These are phyloP conservation scores for Etheostoma perlongum DNA, from an alignment of 2,797 vertebrate genomes.

Conservation along the genomic window DNA sequence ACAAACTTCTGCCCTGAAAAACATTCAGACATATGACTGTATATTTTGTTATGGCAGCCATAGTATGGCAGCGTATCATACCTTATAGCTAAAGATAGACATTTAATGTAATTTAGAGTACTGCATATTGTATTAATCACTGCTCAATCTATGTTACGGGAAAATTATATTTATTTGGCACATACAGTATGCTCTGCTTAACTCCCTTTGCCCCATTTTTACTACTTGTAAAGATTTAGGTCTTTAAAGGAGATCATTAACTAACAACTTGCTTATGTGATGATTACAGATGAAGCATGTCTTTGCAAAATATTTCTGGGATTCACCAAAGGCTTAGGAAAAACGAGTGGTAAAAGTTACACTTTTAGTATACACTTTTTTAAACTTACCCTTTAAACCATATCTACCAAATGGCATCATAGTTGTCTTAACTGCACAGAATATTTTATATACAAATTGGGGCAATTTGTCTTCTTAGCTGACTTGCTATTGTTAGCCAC, in stretches of 20 bases:
- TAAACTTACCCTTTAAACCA: neutral
- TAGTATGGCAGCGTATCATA: neutral
- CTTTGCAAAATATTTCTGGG: constrained; percentile 3
- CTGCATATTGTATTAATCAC: constrained; percentile 2
- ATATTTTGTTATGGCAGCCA: constrained; percentile 24
- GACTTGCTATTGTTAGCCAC: neutral
- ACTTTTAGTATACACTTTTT: neutral
- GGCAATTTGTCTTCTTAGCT: neutral
- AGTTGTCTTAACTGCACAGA: neutral
- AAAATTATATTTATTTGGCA: neutral
- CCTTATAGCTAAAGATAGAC: constrained; percentile 7
- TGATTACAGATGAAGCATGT: constrained; percentile 1
- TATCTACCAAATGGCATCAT: neutral
- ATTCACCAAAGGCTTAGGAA: neutral
- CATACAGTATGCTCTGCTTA: neutral
- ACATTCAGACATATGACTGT: constrained; percentile 18
- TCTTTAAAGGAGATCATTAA: constrained; percentile 8
- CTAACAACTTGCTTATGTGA: constrained; percentile 1
- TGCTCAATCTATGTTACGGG: constrained; percentile 14
- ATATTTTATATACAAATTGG: neutral
- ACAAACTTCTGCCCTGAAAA: constrained; percentile 30
- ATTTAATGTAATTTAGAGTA: constrained; percentile 13
- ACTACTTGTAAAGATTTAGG: neutral
- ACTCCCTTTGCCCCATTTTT: constrained; percentile 1
- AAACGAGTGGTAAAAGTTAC: neutral